These are phyloP conservation scores for Andrena dorsata DNA, from an alignment of 2,888 invertebrate species.

Conservation along the genomic window DNA sequence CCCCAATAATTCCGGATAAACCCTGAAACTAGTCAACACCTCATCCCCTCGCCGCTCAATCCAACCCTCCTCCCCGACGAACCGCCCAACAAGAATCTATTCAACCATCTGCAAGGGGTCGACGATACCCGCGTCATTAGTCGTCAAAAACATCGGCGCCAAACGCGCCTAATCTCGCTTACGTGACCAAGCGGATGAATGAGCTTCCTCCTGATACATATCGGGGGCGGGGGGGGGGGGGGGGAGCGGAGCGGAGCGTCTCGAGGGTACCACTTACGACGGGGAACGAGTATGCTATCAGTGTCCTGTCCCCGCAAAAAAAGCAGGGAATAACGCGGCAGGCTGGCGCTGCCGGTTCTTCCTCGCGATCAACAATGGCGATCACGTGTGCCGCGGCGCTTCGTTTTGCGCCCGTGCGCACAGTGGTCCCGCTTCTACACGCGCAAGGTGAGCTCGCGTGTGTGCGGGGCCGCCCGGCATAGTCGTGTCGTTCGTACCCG, in stretches of 20 bases:
- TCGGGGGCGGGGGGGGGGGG: not conserved
- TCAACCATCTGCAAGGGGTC: conserved; percentile 5
- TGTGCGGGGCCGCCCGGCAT: conserved; percentile 31
- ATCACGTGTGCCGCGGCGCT: conserved; percentile 76
- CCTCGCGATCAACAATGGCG: conserved; percentile 78
- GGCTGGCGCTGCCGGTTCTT: conserved; percentile 72
- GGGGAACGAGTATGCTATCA: conserved; percentile 60
- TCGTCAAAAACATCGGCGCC: conserved; percentile 56
- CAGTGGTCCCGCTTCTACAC: not conserved
- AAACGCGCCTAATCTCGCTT: conserved; percentile 62
- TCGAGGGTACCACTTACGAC: conserved; percentile 38
- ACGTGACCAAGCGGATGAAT: conserved; percentile 61
- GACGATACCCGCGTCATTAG: conserved; percentile 25
- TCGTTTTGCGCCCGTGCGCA: conserved; percentile 50
- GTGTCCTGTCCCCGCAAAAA: conserved; percentile 54
- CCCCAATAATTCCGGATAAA: not conserved
- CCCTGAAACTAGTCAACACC: not conserved
- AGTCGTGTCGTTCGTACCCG: conserved; percentile 51
- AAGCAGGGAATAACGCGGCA: conserved; percentile 75
- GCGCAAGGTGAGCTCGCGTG: not conserved
- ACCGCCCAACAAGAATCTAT: conserved; percentile 9
- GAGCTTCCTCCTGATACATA: conserved; percentile 42
- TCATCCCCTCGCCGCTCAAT: not conserved
- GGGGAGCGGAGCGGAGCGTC: no score
- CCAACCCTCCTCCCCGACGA: not conserved